Evolutionary conservation across 2,888 invertebrate genomes (phyloP).

Genomic region (Polyommatus icarus): DNA sequence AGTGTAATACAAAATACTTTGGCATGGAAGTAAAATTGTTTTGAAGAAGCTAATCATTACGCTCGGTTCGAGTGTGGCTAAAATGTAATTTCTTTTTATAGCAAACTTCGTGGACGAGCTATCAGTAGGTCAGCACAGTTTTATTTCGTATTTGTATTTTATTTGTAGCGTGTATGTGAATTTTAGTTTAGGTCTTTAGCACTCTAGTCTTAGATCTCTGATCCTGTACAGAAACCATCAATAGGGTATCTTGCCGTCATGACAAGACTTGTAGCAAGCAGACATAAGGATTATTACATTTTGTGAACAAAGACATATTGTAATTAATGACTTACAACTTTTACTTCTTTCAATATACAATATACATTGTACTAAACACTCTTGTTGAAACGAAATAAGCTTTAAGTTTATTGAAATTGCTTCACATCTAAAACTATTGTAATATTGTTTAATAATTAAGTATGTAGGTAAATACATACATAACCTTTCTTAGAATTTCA

Average conservation of each 20-base stretch:
- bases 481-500: background rate
- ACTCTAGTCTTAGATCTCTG: conserved; percentile 17
- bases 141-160: conserved; percentile 37
- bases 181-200: conserved; percentile 29
- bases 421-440: conserved; percentile 6
- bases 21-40: background rate
- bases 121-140: conserved; percentile 86
- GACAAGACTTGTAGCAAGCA: background rate
- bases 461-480: background rate
- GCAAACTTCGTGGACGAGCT: conserved; percentile 90
- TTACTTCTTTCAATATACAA: background rate
- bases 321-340: background rate
- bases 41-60: conserved; percentile 30
- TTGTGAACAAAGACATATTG: background rate
- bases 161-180: conserved; percentile 38
- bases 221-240: background rate
- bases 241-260: background rate
- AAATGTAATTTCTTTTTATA: conserved; percentile 74
- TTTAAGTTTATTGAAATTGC: background rate
- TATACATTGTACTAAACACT: background rate
- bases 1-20: background rate
- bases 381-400: background rate
- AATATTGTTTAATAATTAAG: background rate
- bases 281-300: background rate
- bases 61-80: conserved; percentile 43